A percentile compares a stretch with the other conserved stretches of the same genome.
phyloP scores from a whole-genome alignment of 2,888 invertebrate species.

The Cheilosia scutellata region DNA sequence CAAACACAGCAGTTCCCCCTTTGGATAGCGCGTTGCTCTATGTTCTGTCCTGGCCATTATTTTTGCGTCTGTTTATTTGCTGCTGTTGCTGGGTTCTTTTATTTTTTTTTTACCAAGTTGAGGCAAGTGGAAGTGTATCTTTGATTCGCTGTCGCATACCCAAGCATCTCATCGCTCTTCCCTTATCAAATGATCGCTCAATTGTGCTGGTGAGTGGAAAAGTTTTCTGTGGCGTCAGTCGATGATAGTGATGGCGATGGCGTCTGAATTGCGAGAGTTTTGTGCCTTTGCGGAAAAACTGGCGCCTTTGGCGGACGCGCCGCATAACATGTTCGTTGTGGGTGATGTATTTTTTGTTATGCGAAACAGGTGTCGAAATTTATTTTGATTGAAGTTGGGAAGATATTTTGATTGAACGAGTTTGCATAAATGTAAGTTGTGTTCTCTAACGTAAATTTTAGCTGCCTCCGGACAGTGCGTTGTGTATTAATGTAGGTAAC shows the following conservation, averaged over 20 bases:
- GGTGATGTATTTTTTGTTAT: no score
- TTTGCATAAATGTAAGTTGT: no score
- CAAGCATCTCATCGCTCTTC: neutral
- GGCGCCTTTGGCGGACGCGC: neutral
- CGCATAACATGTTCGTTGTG: neutral
- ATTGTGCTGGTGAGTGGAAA: slow-evolving; percentile 31
- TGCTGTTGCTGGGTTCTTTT: neutral
- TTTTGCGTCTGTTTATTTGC: slow-evolving; percentile 1
- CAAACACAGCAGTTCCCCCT: neutral
- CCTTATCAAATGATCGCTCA: slow-evolving; percentile 27
- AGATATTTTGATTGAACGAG: no score
- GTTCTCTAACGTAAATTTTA: no score
- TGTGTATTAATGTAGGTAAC: no score
- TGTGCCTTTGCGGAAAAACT: neutral
- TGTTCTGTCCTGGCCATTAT: slow-evolving; percentile 15
- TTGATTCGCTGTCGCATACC: neutral
- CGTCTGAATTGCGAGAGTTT: neutral
- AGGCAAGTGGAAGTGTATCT: slow-evolving; percentile 2
- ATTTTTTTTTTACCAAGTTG: neutral
- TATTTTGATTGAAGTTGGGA: no score
- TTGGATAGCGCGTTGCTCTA: neutral
- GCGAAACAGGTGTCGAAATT: no score
- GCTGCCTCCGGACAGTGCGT: no score
- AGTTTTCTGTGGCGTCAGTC: slow-evolving; percentile 5
- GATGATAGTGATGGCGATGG: slow-evolving; percentile 14